phyloP scores from a whole-genome alignment of 2,113 vertebrate genomes.

The Ameiurus melas region DNA sequence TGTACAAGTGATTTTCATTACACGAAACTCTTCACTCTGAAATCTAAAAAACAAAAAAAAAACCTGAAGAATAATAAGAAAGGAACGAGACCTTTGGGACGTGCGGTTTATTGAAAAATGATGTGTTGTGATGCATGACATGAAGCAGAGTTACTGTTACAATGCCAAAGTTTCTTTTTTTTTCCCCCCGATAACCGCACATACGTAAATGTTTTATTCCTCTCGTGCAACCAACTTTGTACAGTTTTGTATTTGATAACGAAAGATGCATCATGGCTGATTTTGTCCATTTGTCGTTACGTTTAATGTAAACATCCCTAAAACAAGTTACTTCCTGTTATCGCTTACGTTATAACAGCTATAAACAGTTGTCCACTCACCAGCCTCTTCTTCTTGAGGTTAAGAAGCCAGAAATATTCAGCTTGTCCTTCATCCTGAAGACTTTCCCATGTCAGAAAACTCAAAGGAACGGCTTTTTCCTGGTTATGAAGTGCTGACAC shows the following conservation, averaged over 20 bases:
- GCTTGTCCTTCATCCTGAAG: neutral
- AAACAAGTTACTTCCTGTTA: neutral
- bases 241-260: neutral
- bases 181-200: neutral
- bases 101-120: neutral
- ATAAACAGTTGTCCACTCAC: neutral
- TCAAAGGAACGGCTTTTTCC: neutral
- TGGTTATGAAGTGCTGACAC: neutral
- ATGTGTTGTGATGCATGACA: neutral
- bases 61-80: neutral
- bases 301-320: neutral
- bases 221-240: neutral
- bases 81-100: neutral
- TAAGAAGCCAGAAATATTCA: neutral
- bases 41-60: neutral
- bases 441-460: neutral
- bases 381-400: neutral
- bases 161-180: neutral
- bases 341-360: neutral
- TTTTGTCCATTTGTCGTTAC: neutral
- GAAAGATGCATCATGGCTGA: neutral
- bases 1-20: neutral
- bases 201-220: neutral
- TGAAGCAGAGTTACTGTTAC: neutral
- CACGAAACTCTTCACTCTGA: neutral